Base-by-base conservation (phyloP, 2,113 vertebrate species). In the Mormoops blainvillei region DNA sequence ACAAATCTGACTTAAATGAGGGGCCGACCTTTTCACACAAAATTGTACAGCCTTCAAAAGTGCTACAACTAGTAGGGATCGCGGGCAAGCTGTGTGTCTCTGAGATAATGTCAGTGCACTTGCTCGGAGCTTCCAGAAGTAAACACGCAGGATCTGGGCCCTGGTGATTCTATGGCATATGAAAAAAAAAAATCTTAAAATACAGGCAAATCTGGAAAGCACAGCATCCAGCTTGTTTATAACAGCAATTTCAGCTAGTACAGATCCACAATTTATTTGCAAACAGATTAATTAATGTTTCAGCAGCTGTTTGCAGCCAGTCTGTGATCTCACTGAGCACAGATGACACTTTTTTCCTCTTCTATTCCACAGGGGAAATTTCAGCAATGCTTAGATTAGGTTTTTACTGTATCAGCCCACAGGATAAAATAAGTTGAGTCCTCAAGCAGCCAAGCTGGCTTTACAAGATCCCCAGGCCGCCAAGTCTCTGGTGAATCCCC, bases 231-330 rank as follows among this genome's bases (percentile, higher is more conserved):
- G 87, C 97, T 98, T 98, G 98, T 98, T 98, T 98, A 98, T 98
- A 98, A 94, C 97, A 98, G 95, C 97, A 95, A 98, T 98, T 98
- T 96, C 97, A 98, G 97, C 96, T 95, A 94, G 94, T 98, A 98
- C 97, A 98, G 97, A 98, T 97, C 98, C 97, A 98, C 98, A 98
- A 98, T 98, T 98, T 98, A 99, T 99, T 99, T 98, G 98, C 98
- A 99, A 98, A 99, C 98, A 98, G 98, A 98, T 98, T 99, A 99
- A 99, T 99, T 98, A 98, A 98, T 98, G 98, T 98, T 98, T 98
- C 98, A 98, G 98, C 98, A 99, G 98, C 98, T 99, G 98, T 98
- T 98, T 98, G 98, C 98, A 98, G 95, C 98, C 98, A 98, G 97
- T 97, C 98, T 99, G 98, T 98, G 98, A 98, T 98, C 97, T 98